Conservation (phyloP, 1,140 invertebrate species). For the Cotesia glomerata region DNA sequence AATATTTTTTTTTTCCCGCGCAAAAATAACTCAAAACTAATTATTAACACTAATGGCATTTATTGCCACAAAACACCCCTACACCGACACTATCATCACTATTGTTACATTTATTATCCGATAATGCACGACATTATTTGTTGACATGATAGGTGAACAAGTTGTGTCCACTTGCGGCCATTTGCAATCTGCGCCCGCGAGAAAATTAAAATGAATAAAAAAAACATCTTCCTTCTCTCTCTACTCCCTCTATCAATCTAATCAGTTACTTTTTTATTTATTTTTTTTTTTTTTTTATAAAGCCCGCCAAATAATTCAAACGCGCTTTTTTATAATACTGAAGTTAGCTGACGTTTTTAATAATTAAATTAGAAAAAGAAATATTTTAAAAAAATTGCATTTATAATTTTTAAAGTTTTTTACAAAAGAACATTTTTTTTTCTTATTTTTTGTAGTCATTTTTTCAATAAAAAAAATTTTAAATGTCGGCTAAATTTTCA, state of each 20-base stretch:
- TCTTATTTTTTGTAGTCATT: neutral
- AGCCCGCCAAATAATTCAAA: constrained; percentile 22
- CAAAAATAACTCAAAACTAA: constrained; percentile 29
- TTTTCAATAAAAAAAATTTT: too few relatives aligned
- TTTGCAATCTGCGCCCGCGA: constrained; percentile 38
- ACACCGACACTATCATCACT: constrained; percentile 34
- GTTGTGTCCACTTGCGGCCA: constrained; percentile 34
- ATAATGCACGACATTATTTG: constrained; percentile 33
- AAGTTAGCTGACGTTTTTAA: neutral
- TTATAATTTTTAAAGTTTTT: too few relatives aligned
- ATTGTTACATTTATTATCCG: constrained; percentile 15
- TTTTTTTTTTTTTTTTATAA: neutral
- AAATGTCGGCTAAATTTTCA: too few relatives aligned
- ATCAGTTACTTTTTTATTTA: too few relatives aligned
- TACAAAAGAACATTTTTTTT: too few relatives aligned
- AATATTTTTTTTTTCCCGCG: constrained; percentile 44
- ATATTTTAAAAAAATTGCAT: too few relatives aligned
- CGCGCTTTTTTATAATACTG: neutral
- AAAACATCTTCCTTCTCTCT: too few relatives aligned
- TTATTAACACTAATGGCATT: constrained; percentile 9
- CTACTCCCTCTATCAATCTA: too few relatives aligned
- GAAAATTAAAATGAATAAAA: neutral
- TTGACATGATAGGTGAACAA: constrained; percentile 40
- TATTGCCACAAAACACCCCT: constrained; percentile 16
- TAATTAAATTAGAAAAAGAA: too few relatives aligned